phyloP scores from a whole-genome alignment of 2,888 invertebrate genomes.

The Drosophila mercatorum region DNA sequence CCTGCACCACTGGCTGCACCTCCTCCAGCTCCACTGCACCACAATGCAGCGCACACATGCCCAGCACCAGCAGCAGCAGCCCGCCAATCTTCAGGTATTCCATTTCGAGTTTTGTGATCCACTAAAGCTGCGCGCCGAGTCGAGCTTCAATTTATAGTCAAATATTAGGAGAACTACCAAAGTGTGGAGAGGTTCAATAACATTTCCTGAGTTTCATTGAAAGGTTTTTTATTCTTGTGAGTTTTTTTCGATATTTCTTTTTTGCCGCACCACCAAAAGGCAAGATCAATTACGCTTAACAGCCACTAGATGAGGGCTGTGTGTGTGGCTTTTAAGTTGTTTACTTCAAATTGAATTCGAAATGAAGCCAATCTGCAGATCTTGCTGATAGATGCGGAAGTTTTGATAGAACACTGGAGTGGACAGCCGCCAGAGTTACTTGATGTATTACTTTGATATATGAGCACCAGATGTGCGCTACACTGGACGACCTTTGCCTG shows the following conservation, averaged over 20 bases:
- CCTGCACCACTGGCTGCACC: conserved; percentile 1
- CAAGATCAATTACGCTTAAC: conserved; percentile 48
- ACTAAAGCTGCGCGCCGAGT: conserved; percentile 46
- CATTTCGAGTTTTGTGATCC: conserved; percentile 44
- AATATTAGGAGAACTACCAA: conserved; percentile 14
- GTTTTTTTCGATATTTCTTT: conserved; percentile 15
- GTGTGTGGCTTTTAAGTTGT: conserved; percentile 40
- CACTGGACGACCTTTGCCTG: not conserved
- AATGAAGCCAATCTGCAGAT: conserved; percentile 62
- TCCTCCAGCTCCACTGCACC: conserved; percentile 15
- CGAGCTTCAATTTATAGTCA: conserved; percentile 62
- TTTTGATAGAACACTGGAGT: conserved; percentile 23
- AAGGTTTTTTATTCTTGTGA: conserved; percentile 3
- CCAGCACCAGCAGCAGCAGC: conserved; percentile 33
- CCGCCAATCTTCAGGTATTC: conserved; percentile 34
- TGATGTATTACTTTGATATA: conserved; percentile 7
- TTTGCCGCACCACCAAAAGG: conserved; percentile 26
- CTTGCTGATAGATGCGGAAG: conserved; percentile 41
- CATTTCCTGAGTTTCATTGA: conserved; percentile 64
- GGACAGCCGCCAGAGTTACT: not conserved
- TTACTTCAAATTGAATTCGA: conserved; percentile 50
- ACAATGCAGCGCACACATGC: conserved; percentile 34
- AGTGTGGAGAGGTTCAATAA: conserved; percentile 48
- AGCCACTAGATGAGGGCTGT: conserved; percentile 9
- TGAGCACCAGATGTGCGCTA: not conserved